Conservation (phyloP, 2,797 vertebrate species). For the Siniperca undulata region DNA sequence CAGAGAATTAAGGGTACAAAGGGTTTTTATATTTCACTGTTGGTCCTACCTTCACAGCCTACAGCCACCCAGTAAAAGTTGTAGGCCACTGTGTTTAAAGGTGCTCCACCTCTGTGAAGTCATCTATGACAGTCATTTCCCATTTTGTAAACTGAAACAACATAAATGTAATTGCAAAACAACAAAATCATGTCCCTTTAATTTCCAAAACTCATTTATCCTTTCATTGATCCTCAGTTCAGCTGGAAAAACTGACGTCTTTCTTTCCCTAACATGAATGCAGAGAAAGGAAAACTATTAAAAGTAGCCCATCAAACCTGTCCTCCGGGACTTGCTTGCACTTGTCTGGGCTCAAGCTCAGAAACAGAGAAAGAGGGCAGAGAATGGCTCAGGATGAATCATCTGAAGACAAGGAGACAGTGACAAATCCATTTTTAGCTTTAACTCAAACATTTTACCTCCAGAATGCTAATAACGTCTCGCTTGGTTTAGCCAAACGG, state of each 20-base stretch:
- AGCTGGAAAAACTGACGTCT: constrained; percentile 24
- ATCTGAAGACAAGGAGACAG: constrained; percentile 79
- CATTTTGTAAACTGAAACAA: background rate
- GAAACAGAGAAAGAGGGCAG: constrained; percentile 60
- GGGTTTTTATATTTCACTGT: constrained; percentile 23
- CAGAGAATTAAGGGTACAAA: constrained; percentile 49
- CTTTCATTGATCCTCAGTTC: constrained; percentile 15
- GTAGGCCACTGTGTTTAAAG: constrained; percentile 42
- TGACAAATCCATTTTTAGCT: constrained; percentile 83
- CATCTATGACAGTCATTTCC: background rate
- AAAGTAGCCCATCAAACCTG: constrained; percentile 79
- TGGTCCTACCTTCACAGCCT: constrained; percentile 23
- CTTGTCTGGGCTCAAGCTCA: constrained; percentile 78
- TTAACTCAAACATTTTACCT: constrained; percentile 80
- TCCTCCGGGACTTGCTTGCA: constrained; percentile 77
- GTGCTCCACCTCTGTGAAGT: constrained; percentile 26
- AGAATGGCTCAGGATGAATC: constrained; percentile 76
- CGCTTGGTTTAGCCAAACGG: constrained; percentile 71
- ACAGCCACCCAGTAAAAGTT: constrained; percentile 29
- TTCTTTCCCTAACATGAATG: constrained; percentile 18
- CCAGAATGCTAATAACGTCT: constrained; percentile 82
- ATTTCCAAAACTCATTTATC: background rate
- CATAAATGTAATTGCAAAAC: background rate
- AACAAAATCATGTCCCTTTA: background rate
- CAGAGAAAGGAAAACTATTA: constrained; percentile 76